Base-by-base conservation (phyloP, 2,797 vertebrate species). In the Acridotheres tristis region DNA sequence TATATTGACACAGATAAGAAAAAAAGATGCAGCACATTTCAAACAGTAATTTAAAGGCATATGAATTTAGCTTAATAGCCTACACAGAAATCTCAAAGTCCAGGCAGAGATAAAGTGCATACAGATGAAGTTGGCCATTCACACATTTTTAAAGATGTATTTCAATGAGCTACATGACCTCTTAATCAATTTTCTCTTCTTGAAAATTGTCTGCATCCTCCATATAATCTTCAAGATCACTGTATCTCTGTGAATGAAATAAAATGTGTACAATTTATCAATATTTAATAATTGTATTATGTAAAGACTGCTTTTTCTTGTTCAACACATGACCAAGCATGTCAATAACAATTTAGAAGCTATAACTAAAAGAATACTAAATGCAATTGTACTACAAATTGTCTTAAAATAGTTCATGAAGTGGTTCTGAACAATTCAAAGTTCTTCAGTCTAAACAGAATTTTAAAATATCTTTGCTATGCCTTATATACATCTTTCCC, bases 161-260 rank as follows among this genome's bases (percentile, higher is more conserved):
- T 91, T 89, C 69, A 89, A 96, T 91, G 75, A 95, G 85, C 71
- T 76, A 3, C 27, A 50, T 65, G 85, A 85, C 20, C 67, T 90
- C 50, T 98, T 92, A 98, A 96, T 98, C 97, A 71, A 98, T 96
- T 92, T 98, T 98, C 96, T 98, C 98, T 89, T 98, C 98, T 95
- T 98, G 98, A 95, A 99, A 99, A 92, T 22, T 97, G 97, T 98
- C 98, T 40, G 98, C 98, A 73, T 74, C 79, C 62, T 97, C 96
- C 82, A 98, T 97, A 83, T 88, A 97, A 26, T 93, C 87, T 96
- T 98, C 74, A 85, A 99, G 98, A 85, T 95, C 74, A 23, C 50
- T 45, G 20, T 98, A 98, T 97, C 97, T 97, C 98, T 99, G 97
- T 80, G 95, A 94, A 78, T 55, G 84, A 88, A 97, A 92, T 38